These are phyloP conservation scores for Neodiprion lecontei DNA, from an alignment of 1,140 invertebrate species.

Conservation along the genomic window DNA sequence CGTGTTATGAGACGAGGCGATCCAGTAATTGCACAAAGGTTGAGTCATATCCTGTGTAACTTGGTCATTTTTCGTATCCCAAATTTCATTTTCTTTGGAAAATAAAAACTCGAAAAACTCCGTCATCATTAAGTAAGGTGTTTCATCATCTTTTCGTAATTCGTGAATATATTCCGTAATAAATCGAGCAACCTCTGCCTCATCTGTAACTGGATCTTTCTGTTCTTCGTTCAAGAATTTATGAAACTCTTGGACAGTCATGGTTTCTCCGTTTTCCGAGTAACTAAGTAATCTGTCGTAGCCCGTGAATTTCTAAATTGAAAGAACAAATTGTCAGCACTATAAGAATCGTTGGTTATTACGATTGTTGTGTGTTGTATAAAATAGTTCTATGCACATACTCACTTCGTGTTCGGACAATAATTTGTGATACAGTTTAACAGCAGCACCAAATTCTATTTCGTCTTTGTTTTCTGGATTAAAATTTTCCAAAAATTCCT, in stretches of 20 bases:
- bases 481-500: conserved; percentile 79
- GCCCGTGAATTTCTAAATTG: conserved; percentile 63
- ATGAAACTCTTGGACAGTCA: conserved; percentile 76
- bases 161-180: conserved; percentile 75
- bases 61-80: conserved; percentile 73
- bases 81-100: conserved; percentile 88
- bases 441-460: conserved; percentile 86
- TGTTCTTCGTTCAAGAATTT: conserved; percentile 78
- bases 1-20: conserved; percentile 94
- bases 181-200: conserved; percentile 66
- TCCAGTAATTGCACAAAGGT: conserved; percentile 91
- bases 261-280: conserved; percentile 66
- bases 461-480: conserved; percentile 75
- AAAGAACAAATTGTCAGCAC: conserved; percentile 19
- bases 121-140: conserved; percentile 73
- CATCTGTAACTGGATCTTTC: conserved; percentile 69
- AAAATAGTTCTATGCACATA: conserved; percentile 25
- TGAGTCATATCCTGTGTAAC: conserved; percentile 88
- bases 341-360: conserved; percentile 2
- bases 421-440: conserved; percentile 78
- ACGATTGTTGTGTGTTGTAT: background rate
- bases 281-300: conserved; percentile 65
- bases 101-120: conserved; percentile 89
- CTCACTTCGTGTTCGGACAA: conserved; percentile 75
- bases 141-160: conserved; percentile 73